Evolutionary conservation across 1,140 invertebrate species (phyloP).

Genomic region (Tachypleus tridentatus): DNA sequence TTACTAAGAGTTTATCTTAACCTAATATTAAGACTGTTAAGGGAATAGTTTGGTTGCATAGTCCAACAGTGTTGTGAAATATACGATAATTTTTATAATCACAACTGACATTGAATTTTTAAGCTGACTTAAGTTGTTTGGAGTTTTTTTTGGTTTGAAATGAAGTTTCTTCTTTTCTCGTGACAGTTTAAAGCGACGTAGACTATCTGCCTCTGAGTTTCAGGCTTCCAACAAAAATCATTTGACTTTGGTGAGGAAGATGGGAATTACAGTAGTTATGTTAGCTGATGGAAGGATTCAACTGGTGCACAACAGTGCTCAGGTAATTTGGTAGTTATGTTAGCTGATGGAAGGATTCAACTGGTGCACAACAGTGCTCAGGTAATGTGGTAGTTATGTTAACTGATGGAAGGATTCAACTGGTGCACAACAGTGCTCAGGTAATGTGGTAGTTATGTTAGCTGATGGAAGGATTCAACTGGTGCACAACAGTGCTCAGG

Average conservation of each 20-base stretch:
- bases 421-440: conserved; percentile 54
- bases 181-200: neutral
- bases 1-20: too few relatives aligned
- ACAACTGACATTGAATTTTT: too few relatives aligned
- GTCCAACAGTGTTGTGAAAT: too few relatives aligned
- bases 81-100: too few relatives aligned
- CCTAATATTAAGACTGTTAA: too few relatives aligned
- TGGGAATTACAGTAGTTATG: conserved; percentile 87
- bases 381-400: conserved; percentile 56
- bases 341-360: conserved; percentile 75
- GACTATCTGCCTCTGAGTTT: conserved; percentile 37
- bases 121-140: too few relatives aligned
- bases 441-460: conserved; percentile 56
- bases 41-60: too few relatives aligned
- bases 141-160: too few relatives aligned
- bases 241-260: conserved; percentile 68
- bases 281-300: conserved; percentile 80
- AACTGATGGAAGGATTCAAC: conserved; percentile 75
- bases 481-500: conserved; percentile 49
- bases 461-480: conserved; percentile 82
- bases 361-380: conserved; percentile 55
- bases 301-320: conserved; percentile 54
- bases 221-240: conserved; percentile 78
- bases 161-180: too few relatives aligned
- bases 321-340: conserved; percentile 30